Base-by-base conservation (phyloP, 2,888 invertebrate genomes). In the Drosophila niveifrons region DNA sequence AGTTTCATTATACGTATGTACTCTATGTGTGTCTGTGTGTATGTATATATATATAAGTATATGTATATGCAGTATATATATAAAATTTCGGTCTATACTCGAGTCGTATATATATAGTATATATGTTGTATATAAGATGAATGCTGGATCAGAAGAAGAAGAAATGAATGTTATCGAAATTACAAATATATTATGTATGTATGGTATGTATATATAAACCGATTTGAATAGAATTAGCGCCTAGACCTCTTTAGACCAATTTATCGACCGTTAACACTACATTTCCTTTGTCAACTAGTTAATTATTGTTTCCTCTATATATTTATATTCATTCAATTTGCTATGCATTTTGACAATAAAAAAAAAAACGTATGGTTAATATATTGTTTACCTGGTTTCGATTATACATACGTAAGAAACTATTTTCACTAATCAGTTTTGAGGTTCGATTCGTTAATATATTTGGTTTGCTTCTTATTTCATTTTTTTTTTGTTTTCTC, bases 351-450 rank as follows among this genome's bases (percentile, higher is more conserved):
- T 69, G 77, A 77, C 55, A 61, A n/a, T n/a, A 59, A 71, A 66
- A 74, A 75, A 62, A 65, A 56, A 55, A 34, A 18, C 18, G 23
- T n/a, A 46, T 15, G 17, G 18, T 17, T 41, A 36, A 31, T 46
- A 43, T 41, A 15, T 62, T 51, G 13, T 63, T 47, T 59, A 50
- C 57, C 74, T 74, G 78, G 44, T 59, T 75, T 56, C 56, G 41
- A 59, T 72, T 73, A 58, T 67, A 59, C 56, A 41, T 62, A 59
- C 56, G 61, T 76, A 66, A 77, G 70, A 78, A 76, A 72, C 57
- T 64, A 66, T 78, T 80, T 78, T 72, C 47, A 59, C 80, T 77
- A 77, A 77, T 80, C 77, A 80, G 72, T 67, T 80, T 77, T 77
- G 77, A 77, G 77, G 77, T 77, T 77, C 68, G 52, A 78, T 73